Conservation (phyloP, 2,797 vertebrate species). For the Kryptopterus vitreolus region DNA sequence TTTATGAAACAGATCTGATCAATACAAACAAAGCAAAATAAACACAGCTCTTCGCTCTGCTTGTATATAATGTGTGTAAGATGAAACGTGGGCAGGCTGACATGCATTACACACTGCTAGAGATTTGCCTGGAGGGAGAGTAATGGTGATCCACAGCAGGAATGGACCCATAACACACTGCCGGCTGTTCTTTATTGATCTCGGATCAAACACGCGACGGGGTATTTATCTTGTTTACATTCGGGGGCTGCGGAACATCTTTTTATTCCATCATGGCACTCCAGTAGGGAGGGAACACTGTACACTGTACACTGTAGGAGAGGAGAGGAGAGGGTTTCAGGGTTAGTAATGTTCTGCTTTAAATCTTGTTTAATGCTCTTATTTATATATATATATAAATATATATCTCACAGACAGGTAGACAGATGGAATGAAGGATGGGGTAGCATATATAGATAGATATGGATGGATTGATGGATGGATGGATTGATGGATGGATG, state of each 20-base stretch:
- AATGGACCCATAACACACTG: conserved; percentile 17
- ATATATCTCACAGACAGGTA: too few relatives aligned
- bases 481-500: too few relatives aligned
- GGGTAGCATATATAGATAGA: too few relatives aligned
- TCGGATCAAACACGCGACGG: conserved; percentile 1
- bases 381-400: too few relatives aligned
- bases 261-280: neutral
- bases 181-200: conserved; percentile 24
- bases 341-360: neutral
- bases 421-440: too few relatives aligned
- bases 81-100: neutral
- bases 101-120: neutral
- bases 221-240: conserved; percentile 21
- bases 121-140: neutral
- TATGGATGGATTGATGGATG: too few relatives aligned
- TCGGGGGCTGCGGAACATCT: neutral
- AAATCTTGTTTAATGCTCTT: too few relatives aligned
- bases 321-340: neutral
- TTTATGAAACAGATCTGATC: too few relatives aligned
- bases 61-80: neutral
- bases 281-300: neutral
- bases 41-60: neutral
- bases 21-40: neutral
- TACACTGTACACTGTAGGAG: neutral
- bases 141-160: conserved; percentile 8